phyloP scores from a whole-genome alignment of 2,888 invertebrate genomes.

The Folsomia manolachei region DNA sequence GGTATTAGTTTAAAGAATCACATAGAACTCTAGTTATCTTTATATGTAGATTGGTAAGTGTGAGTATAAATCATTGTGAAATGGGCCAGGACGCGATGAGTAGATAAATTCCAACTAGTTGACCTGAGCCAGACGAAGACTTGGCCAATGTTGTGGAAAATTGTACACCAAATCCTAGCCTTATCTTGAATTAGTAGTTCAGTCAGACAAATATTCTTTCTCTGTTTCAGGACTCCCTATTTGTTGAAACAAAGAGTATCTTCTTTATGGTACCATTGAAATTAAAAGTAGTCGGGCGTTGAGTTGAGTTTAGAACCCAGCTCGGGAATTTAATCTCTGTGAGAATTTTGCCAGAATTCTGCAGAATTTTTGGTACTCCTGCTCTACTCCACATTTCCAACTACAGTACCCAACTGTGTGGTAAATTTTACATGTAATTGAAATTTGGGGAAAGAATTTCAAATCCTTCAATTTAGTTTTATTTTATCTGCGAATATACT shows the following conservation, averaged over 20 bases:
- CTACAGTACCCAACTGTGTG: too few species aligned
- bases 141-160: not conserved
- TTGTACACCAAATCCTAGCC: not conserved
- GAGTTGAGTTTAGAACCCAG: not conserved
- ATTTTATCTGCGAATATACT: not conserved
- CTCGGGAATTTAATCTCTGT: not conserved
- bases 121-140: too few species aligned
- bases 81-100: too few species aligned
- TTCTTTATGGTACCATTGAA: not conserved
- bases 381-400: too few species aligned
- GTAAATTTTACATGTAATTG: not conserved
- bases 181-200: not conserved
- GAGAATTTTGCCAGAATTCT: not conserved
- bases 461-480: not conserved
- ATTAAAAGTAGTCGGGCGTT: not conserved
- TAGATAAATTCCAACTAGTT: too few species aligned
- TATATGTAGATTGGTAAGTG: too few species aligned
- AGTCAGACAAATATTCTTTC: not conserved
- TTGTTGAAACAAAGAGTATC: not conserved
- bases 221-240: too few species aligned
- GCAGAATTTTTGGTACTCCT: too few species aligned
- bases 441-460: not conserved
- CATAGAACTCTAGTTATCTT: too few species aligned
- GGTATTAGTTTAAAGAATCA: too few species aligned
- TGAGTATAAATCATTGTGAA: too few species aligned